These are phyloP conservation scores for Microcebus murinus DNA, from an alignment of 2,113 vertebrate species.

Conservation along the genomic window DNA sequence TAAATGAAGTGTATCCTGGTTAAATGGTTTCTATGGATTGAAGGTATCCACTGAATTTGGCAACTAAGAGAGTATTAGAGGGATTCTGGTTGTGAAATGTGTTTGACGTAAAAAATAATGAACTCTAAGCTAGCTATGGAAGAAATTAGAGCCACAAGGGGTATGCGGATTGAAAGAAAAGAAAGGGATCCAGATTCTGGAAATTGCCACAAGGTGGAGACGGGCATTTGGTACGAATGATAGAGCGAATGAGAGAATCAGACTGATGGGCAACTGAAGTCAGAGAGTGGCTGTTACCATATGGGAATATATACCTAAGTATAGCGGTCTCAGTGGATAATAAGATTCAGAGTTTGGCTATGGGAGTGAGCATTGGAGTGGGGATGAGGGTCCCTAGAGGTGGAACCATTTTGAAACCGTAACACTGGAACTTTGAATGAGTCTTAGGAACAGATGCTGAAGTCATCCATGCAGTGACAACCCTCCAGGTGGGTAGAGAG, in stretches of 20 bases:
- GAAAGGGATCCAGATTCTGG: not conserved
- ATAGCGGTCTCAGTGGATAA: no score
- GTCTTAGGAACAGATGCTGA: not conserved
- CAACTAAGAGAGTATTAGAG: not conserved
- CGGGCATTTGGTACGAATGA: not conserved
- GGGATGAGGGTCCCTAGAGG: not conserved
- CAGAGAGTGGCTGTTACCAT: not conserved
- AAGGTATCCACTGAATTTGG: not conserved
- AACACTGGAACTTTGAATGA: not conserved
- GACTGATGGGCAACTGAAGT: not conserved
- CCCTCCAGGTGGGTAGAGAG: not conserved
- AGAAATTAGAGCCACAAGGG: not conserved
- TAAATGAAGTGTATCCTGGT: not conserved
- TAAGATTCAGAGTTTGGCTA: not conserved
- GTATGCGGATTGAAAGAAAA: not conserved
- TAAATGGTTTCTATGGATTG: not conserved
- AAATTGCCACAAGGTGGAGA: not conserved
- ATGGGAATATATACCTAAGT: not conserved
- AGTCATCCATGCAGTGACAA: not conserved
- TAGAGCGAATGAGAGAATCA: not conserved
- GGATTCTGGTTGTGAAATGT: not conserved
- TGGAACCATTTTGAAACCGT: not conserved
- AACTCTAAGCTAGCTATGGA: accelerated
- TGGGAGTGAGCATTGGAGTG: not conserved
- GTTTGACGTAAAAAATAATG: not conserved